Evolutionary conservation across 2,888 invertebrate species (phyloP), one percentile per base, ranked within the genome.

Genomic region (Marasmarcha lunaedactyla): DNA sequence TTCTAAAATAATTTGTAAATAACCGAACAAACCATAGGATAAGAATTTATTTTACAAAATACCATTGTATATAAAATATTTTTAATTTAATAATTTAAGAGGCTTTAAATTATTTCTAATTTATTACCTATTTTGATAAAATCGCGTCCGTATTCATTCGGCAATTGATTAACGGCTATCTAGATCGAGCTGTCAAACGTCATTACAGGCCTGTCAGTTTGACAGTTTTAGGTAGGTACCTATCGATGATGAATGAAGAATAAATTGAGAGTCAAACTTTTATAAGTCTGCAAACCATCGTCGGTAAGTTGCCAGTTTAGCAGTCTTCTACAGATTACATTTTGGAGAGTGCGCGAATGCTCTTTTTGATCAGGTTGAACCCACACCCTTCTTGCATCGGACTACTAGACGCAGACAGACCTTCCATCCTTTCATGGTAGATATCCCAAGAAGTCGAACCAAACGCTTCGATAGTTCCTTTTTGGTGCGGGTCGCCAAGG

Each of bases 101-200:
- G 33, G 45, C 44, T 47, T 51, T 54, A 50, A 56, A n/a, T n/a
- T n/a, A n/a, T n/a, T 66, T 62, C 48, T 71, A 63, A 68, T 66
- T 71, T 71, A 67, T 71, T 43, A 33, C 36, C 38, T 10, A 5
- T 37, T 36, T 15, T 27, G 15, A 20, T 20, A 20, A n/a, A n/a
- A 20, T 20, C 4, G 20, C 3, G 20, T 20, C 20, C 20, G 20
- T 20, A n/a, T 20, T 20, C 7, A 60, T 71, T 71, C 70, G 7
- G 20, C 20, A 20, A 71, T 71, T 62, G 77, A 79, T 79, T 79
- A 79, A 52, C 55, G 51, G 20, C 64, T 79, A 83, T 81, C 81
- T 68, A 57, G 73, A 79, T 78, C 68, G 51, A 71, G 59, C 70
- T 66, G 77, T 78, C 77, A 69, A 73, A 74, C 67, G 69, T 49